Conservation (phyloP, 2,888 invertebrate genomes). For the Aplocera efformata region DNA sequence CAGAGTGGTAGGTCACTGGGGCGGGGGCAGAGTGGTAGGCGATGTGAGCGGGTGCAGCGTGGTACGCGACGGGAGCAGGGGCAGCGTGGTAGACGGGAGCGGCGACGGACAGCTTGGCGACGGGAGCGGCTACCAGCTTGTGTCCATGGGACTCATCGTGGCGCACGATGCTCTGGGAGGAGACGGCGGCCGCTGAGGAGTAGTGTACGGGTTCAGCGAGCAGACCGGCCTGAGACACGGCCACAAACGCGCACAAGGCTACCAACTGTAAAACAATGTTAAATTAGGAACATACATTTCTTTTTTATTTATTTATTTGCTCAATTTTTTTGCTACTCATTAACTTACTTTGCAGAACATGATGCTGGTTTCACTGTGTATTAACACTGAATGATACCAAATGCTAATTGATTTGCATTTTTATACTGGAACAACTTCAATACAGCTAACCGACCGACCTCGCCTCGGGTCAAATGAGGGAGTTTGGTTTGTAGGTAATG, state of each 20-base stretch:
- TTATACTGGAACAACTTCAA: slow-evolving; percentile 35
- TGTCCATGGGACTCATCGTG: slow-evolving; percentile 52
- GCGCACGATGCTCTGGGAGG: slow-evolving; percentile 59
- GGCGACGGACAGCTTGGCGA: slow-evolving; percentile 32
- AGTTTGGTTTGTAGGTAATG: slow-evolving; percentile 12
- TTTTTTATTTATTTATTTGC: not conserved
- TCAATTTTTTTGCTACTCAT: too few relatives aligned
- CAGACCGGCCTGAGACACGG: slow-evolving; percentile 43
- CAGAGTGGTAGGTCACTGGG: slow-evolving; percentile 33
- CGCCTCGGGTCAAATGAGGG: slow-evolving; percentile 39
- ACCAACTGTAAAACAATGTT: slow-evolving; percentile 40
- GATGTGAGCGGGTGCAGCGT: slow-evolving; percentile 30
- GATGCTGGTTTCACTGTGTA: slow-evolving; percentile 40
- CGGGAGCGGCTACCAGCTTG: slow-evolving; percentile 28
- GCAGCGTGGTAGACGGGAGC: slow-evolving; percentile 35
- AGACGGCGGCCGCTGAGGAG: slow-evolving; percentile 51
- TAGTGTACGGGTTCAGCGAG: slow-evolving; percentile 56
- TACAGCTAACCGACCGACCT: slow-evolving; percentile 38
- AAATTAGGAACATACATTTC: not conserved
- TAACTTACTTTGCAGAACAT: slow-evolving; percentile 61
- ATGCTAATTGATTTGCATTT: slow-evolving; percentile 27
- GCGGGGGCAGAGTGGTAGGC: slow-evolving; percentile 36
- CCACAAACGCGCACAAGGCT: slow-evolving; percentile 34
- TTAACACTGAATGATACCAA: slow-evolving; percentile 37
- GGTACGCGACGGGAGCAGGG: slow-evolving; percentile 26